Evolutionary conservation across 2,113 vertebrate genomes (phyloP).

Genomic region (Murina feae): DNA sequence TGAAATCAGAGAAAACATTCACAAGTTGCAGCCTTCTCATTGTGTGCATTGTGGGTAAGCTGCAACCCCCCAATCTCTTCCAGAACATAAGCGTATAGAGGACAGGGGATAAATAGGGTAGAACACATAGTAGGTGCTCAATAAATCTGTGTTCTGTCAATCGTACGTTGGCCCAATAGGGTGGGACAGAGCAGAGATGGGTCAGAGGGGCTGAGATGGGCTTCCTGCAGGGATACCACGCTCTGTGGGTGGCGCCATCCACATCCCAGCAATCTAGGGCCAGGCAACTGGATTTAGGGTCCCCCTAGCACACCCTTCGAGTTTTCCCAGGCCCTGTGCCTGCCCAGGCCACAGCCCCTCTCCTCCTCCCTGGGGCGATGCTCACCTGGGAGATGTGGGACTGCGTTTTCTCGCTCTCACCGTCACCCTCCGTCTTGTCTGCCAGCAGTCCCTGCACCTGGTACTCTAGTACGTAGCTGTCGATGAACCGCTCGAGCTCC

Average conservation of each 20-base stretch:
- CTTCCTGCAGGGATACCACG: neutral
- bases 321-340: neutral
- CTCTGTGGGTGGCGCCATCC: neutral
- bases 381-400: constrained; percentile 88
- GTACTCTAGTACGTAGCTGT: constrained; percentile 98
- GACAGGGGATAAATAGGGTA: neutral
- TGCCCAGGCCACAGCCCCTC: neutral
- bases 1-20: neutral
- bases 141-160: neutral
- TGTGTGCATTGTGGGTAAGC: neutral
- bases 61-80: neutral
- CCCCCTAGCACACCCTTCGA: neutral
- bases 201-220: neutral
- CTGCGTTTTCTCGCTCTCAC: constrained; percentile 85
- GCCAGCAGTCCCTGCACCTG: constrained; percentile 96
- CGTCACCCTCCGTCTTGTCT: constrained; percentile 89
- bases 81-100: neutral
- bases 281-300: neutral
- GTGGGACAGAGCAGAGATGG: no score
- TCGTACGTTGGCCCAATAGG: accelerated
- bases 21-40: neutral
- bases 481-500: constrained; percentile 96
- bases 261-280: neutral
- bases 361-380: accelerated
- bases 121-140: neutral